Conservation (phyloP, 2,888 invertebrate species). For the Nemurella pictetii region DNA sequence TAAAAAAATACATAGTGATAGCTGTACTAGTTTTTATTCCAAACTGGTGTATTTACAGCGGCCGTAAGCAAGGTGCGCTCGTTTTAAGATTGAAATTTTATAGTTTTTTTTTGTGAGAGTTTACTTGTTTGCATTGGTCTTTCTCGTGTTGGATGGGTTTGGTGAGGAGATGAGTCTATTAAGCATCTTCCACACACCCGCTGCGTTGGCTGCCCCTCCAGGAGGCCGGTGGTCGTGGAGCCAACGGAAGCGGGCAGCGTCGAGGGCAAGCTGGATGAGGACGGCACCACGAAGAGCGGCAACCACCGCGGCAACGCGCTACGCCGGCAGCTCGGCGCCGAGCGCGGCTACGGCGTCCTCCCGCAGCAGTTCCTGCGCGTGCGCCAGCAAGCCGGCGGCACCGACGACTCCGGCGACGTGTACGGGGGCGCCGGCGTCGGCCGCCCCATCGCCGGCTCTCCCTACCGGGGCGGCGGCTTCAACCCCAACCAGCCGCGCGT, state of each 20-base stretch:
- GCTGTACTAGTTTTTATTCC: not conserved
- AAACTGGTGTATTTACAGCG: not conserved
- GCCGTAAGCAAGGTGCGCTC: too few species aligned
- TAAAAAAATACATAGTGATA: too few species aligned
- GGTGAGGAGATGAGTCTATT: too few species aligned
- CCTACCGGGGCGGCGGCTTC: conserved; percentile 21
- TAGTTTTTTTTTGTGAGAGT: too few species aligned
- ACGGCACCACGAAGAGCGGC: conserved; percentile 50
- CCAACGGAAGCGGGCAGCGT: conserved; percentile 47
- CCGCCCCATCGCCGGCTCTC: conserved; percentile 33
- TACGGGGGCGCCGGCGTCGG: conserved; percentile 64
- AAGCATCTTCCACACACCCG: not conserved
- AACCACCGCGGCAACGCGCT: conserved; percentile 59
- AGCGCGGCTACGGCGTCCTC: conserved; percentile 49
- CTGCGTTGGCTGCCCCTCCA: not conserved
- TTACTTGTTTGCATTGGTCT: too few species aligned
- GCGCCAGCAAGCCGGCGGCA: conserved; percentile 51
- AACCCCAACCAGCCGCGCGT: conserved; percentile 33
- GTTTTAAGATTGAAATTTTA: too few species aligned
- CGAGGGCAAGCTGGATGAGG: conserved; percentile 53
- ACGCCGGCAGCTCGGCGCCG: conserved; percentile 64
- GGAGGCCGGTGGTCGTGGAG: conserved; percentile 57
- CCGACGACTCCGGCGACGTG: conserved; percentile 69
- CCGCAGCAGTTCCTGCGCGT: conserved; percentile 58
- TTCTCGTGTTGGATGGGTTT: too few species aligned